Evolutionary conservation across 2,797 vertebrate species (phyloP).

Genomic region (Pseudomugil tenellus): DNA sequence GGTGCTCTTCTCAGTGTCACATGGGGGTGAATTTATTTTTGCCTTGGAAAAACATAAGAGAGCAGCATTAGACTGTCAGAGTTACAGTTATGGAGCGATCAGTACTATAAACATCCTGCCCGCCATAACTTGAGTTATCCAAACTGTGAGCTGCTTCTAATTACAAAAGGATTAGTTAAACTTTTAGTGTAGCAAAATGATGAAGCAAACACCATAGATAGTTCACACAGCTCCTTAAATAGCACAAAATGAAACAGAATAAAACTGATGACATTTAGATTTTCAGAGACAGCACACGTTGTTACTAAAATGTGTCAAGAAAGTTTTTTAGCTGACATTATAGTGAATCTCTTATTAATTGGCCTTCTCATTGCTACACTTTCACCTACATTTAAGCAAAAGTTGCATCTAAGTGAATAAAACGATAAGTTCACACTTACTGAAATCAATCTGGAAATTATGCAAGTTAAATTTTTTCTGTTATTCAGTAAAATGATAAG

Average conservation of each 20-base stretch:
- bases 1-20: slow-evolving; percentile 24
- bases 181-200: slow-evolving; percentile 9
- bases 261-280: not conserved
- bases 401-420: too few relatives aligned
- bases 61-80: not conserved
- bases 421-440: not conserved
- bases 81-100: slow-evolving; percentile 17
- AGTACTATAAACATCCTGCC: slow-evolving; percentile 23
- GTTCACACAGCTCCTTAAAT: not conserved
- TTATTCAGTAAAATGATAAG: not conserved
- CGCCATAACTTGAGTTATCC: slow-evolving; percentile 35
- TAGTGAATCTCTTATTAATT: not conserved
- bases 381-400: not conserved
- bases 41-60: slow-evolving; percentile 1
- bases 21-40: slow-evolving; percentile 22
- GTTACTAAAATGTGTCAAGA: not conserved
- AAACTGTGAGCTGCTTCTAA: slow-evolving; percentile 22
- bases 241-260: not conserved
- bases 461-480: not conserved
- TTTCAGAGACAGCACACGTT: not conserved
- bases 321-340: not conserved
- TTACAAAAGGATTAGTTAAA: slow-evolving; percentile 9
- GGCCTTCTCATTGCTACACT: not conserved
- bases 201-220: not conserved
- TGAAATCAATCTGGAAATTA: too few relatives aligned